Base-by-base conservation (phyloP, 2,888 invertebrate species). In the Dilophus febrilis region DNA sequence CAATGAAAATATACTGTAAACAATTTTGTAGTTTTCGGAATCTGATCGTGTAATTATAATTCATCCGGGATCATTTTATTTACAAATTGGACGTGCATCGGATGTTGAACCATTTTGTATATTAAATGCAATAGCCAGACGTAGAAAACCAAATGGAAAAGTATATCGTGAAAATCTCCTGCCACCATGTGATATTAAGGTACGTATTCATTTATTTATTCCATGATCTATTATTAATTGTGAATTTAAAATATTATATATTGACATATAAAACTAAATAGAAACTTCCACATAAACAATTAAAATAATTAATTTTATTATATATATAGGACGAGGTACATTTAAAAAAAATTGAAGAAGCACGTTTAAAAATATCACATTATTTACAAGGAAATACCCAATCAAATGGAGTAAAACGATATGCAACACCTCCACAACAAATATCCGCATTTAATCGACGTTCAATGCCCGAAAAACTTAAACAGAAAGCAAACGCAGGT, bases 31-130 rank as follows among this genome's bases (percentile, higher is more conserved):
- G n/a, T n/a, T n/a, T n/a, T n/a, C 22, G 46, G 78, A 80, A 50
- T 77, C 84, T 1, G 79, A 83, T 51, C 77, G 80, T 44, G 82
- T 87, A 32, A 80, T 95, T 43, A 80, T 94, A n/a, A 88, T 94
- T 41, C 92, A 94, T 56, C 92, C 94, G 16, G 94, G 94, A 7
- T 94, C 92, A 0, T 71, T 83, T 36, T 80, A 87, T 58, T 70
- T 94, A 18, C 68, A 91, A 45, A 83, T 94, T 54, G 94, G 94
- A 1, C 66, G 87, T 50, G 91, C 92, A 2, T 87, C 90, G 0
- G 94, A 94, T 59, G 66, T 87, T 3, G 74, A 83, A 55, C 94
- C 94, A 10, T 71, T 81, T 40, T 81, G 80, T 29, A 70, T 91
- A 42, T 67, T 91, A 2, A 91, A 94, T 62, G 63, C 59, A 0